Conservation (phyloP, 1,140 invertebrate species). For the Lepidurus arcticus region DNA sequence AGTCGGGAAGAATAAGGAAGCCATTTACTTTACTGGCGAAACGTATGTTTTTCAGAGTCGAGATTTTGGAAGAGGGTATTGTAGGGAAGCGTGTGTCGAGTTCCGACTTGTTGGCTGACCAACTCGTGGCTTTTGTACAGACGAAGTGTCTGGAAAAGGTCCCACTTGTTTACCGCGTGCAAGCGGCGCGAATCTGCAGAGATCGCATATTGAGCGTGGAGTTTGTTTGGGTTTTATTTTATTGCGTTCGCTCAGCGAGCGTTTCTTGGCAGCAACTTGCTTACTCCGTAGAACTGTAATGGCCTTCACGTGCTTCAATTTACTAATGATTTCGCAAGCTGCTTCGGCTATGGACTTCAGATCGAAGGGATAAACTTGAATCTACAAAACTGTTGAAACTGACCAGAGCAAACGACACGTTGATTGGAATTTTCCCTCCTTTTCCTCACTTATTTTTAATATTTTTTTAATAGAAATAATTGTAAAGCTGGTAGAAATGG, state of each 20-base stretch:
- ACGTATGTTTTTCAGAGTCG: no score
- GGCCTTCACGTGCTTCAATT: background rate
- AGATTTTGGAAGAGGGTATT: background rate
- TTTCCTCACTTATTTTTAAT: no score
- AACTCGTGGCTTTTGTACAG: background rate
- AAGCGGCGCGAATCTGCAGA: background rate
- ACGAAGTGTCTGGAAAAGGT: background rate
- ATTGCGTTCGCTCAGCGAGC: background rate
- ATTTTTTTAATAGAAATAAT: no score
- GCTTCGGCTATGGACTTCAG: background rate
- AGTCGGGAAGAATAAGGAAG: background rate
- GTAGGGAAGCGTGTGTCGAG: background rate
- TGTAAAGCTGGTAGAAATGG: no score
- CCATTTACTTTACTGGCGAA: background rate
- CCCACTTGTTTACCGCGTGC: background rate
- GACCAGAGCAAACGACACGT: no score
- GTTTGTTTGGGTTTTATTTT: background rate
- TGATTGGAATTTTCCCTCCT: no score
- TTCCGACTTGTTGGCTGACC: background rate
- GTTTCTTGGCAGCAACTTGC: background rate
- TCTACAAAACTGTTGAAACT: no score
- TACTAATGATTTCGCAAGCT: background rate
- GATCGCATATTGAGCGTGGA: slow-evolving; percentile 17
- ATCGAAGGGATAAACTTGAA: no score
- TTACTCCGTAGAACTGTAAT: background rate